Conservation (phyloP, 2,888 invertebrate genomes). For the Drymonia ruficornis region DNA sequence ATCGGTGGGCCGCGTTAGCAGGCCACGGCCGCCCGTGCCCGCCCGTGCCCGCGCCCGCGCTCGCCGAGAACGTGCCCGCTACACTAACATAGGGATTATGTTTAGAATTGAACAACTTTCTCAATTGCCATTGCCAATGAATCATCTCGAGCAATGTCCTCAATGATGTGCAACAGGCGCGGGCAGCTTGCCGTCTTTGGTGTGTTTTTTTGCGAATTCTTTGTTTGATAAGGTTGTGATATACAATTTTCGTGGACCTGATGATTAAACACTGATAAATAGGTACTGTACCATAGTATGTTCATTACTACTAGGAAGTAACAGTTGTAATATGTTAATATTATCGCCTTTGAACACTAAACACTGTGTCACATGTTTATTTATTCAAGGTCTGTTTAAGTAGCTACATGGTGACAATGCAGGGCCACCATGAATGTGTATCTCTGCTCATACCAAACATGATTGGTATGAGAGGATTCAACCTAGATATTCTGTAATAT, state of each 20-base stretch:
- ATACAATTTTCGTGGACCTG: not conserved
- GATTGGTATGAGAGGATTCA: not conserved
- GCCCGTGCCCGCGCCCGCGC: constrained; percentile 35
- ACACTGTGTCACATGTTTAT: not conserved
- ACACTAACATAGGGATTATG: constrained; percentile 15
- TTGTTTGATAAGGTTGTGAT: constrained; percentile 16
- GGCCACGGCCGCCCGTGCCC: constrained; percentile 38
- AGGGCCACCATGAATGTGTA: not conserved
- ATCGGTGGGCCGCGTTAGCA: constrained; percentile 37
- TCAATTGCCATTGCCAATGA: not conserved
- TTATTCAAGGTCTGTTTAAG: constrained; percentile 3
- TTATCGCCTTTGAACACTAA: not conserved
- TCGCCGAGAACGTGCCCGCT: constrained; percentile 7
- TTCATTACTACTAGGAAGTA: not conserved
- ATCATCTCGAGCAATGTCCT: not conserved
- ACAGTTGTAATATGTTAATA: not conserved
- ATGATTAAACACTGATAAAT: not conserved
- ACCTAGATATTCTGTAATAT: too few species aligned
- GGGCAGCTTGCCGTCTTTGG: not conserved
- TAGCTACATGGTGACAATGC: not conserved
- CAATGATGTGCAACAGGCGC: not conserved
- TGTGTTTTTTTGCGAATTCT: constrained; percentile 15
- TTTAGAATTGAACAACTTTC: constrained; percentile 4
- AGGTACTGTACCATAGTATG: too few species aligned
- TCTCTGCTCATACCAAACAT: not conserved